A percentile compares a stretch with the other conserved stretches of the same genome.
Conservation (phyloP, 2,797 vertebrate species). For the Chelon auratus region DNA sequence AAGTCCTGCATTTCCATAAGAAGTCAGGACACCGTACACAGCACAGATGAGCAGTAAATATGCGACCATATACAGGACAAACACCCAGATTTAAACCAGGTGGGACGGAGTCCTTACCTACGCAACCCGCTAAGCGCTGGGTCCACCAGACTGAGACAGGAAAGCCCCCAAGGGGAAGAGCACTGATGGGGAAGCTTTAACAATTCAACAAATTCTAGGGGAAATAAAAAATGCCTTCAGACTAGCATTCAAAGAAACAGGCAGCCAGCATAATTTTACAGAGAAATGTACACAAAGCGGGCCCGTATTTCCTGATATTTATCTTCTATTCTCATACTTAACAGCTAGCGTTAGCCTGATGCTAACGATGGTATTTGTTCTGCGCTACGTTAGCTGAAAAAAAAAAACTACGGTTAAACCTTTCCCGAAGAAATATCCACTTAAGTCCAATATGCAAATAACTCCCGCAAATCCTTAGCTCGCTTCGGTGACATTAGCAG, state of each 20-base stretch:
- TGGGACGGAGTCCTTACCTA: slow-evolving; percentile 80
- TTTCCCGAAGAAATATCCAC: neutral
- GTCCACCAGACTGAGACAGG: slow-evolving; percentile 83
- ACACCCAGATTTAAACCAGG: slow-evolving; percentile 60
- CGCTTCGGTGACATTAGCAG: accelerated
- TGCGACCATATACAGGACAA: slow-evolving; percentile 44
- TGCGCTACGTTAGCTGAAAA: neutral
- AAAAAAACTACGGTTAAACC: neutral
- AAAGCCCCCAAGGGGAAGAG: slow-evolving; percentile 80
- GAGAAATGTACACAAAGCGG: slow-evolving; percentile 12
- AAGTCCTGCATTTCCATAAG: slow-evolving; percentile 8
- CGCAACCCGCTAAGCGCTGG: slow-evolving; percentile 74
- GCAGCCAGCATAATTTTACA: slow-evolving; percentile 49
- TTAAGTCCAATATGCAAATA: neutral
- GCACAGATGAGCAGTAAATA: slow-evolving; percentile 17
- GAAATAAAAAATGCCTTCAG: slow-evolving; percentile 81
- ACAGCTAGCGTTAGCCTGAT: slow-evolving; percentile 8
- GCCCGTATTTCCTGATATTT: slow-evolving; percentile 1
- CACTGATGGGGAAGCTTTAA: slow-evolving; percentile 82
- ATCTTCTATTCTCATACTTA: neutral
- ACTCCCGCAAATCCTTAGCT: accelerated
- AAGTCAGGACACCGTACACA: slow-evolving; percentile 38
- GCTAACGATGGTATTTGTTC: slow-evolving; percentile 9
- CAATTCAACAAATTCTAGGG: slow-evolving; percentile 84
- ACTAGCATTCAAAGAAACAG: slow-evolving; percentile 61